Evolutionary conservation across 2,888 invertebrate genomes (phyloP).

Genomic region (Anagyrus pseudococci): DNA sequence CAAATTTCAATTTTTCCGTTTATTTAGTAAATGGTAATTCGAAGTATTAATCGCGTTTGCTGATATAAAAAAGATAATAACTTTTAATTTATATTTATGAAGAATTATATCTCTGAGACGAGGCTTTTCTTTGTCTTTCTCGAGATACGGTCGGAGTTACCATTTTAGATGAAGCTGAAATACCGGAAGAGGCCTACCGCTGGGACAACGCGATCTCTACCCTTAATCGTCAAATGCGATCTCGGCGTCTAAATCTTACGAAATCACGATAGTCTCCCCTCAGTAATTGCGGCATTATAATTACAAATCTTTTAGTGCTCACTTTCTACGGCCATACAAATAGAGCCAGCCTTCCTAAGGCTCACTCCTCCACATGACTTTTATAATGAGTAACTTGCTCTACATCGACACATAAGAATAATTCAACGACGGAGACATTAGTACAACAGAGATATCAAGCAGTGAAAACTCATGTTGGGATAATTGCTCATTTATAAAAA

Average conservation of each 20-base stretch:
- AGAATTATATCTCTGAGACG: not conserved
- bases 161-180: slow-evolving; percentile 50
- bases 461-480: too few relatives aligned
- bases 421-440: not conserved
- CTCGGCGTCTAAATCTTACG: slow-evolving; percentile 25
- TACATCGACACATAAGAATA: not conserved
- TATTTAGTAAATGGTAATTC: too few relatives aligned
- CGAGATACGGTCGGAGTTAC: slow-evolving; percentile 50
- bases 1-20: too few relatives aligned
- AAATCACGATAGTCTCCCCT: slow-evolving; percentile 25
- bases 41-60: not conserved
- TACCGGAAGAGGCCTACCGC: slow-evolving; percentile 17
- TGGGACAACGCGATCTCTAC: not conserved
- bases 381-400: not conserved
- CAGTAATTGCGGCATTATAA: slow-evolving; percentile 59
- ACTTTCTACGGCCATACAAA: slow-evolving; percentile 14
- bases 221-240: slow-evolving; percentile 24
- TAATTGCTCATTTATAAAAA: too few relatives aligned
- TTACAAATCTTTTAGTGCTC: slow-evolving; percentile 52
- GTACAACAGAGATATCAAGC: not conserved
- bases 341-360: not conserved
- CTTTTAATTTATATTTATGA: not conserved
- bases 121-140: not conserved
- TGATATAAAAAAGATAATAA: not conserved
- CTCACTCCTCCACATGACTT: not conserved